Percentiles rank a stretch among this genome's conserved stretches.
Conservation (phyloP, 2,113 vertebrate species). For the Cyanoderma ruficeps region DNA sequence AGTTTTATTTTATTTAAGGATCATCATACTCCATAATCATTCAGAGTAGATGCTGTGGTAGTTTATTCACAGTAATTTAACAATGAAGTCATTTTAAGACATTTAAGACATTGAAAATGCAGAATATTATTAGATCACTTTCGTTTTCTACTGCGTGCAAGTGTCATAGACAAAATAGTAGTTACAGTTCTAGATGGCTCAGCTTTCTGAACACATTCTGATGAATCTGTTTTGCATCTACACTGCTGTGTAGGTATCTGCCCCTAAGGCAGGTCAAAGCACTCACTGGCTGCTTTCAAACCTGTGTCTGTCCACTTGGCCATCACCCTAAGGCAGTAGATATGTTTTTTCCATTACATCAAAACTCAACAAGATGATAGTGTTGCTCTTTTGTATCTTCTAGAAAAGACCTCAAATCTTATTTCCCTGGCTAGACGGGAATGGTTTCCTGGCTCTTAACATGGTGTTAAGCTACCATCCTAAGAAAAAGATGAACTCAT, state of each 20-base stretch:
- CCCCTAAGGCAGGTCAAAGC: neutral
- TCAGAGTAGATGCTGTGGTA: neutral
- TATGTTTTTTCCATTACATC: neutral
- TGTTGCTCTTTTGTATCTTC: neutral
- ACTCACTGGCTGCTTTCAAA: neutral
- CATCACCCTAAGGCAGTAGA: neutral
- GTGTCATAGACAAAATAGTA: neutral
- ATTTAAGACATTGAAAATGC: neutral
- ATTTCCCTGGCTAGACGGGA: neutral
- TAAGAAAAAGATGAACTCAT: neutral
- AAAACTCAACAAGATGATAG: neutral
- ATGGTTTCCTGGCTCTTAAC: neutral
- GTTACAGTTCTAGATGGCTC: neutral
- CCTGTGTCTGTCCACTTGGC: rapidly evolving
- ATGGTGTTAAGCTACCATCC: neutral
- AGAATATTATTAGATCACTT: neutral
- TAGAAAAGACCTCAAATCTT: neutral
- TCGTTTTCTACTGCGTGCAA: neutral
- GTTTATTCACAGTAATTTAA: neutral
- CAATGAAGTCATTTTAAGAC: neutral
- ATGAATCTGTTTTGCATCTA: neutral
- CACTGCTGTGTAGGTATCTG: neutral
- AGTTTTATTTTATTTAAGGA: neutral
- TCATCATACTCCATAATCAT: neutral
- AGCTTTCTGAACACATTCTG: neutral